phyloP scores from a whole-genome alignment of 2,113 vertebrate genomes.

The Psephotus haematonotus region DNA sequence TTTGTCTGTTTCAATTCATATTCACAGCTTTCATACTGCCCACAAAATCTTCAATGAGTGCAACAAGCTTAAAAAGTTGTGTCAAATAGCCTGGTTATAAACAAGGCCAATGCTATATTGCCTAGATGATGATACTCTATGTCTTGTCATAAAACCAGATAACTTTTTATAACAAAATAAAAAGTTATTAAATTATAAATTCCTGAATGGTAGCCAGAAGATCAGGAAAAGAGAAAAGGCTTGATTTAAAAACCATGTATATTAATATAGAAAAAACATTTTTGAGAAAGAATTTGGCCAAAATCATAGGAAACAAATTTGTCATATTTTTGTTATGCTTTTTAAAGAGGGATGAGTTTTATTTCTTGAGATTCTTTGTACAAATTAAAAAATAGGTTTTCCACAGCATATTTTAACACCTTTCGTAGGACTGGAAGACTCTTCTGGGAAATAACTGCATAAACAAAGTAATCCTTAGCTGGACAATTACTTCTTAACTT shows the following conservation, averaged over 20 bases:
- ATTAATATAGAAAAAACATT: background rate
- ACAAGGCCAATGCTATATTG: background rate
- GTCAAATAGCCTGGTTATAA: background rate
- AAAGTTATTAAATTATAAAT: background rate
- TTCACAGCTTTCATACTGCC: background rate
- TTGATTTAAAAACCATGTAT: background rate
- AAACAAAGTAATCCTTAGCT: background rate
- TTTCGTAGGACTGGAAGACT: background rate
- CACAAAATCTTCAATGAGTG: background rate
- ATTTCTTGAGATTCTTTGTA: background rate
- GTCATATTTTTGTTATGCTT: background rate
- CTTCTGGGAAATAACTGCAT: background rate
- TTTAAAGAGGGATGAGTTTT: background rate
- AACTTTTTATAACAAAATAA: background rate
- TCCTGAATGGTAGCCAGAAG: conserved; percentile 10
- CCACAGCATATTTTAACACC: background rate
- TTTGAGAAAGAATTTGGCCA: background rate
- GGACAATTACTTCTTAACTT: background rate
- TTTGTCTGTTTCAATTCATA: background rate
- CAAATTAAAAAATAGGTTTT: background rate
- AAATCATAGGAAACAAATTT: background rate
- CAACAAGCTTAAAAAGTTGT: background rate
- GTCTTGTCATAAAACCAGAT: background rate
- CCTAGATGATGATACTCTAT: background rate
- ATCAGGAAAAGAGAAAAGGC: background rate